Base-by-base conservation (phyloP, 53 echinoderm and acorn worm species). In the Astropecten irregularis region DNA sequence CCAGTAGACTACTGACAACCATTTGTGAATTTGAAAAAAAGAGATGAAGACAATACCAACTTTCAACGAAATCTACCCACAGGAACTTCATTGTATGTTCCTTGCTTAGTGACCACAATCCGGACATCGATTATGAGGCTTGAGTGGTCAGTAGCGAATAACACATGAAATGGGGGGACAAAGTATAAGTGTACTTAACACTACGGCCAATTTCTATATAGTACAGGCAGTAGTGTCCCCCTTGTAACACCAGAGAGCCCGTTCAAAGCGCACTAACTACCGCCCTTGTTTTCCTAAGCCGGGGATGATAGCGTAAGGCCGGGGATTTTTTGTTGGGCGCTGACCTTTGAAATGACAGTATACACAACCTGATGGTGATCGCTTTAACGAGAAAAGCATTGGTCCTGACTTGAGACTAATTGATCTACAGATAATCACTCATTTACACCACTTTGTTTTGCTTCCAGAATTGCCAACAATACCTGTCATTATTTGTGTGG, bases 11-110 rank as follows among this genome's bases (percentile, higher is more conserved):
- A 46, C 8, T 46, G 47, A 14, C 8, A 29, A 33, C 3, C 9
- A 14, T 25, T 66, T 66, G 19, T 34, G 14, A n/a, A 39, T 16
- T 15, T 16, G 8, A 30, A 31, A 31, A 10, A 14, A 28, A 28
- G 28, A 28, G 25, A 30, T 7, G 8, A 40, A 39, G 42, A 58
- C 56, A 76, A 58, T 39, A 15, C 9, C 0, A 11, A 47, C 30
- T 60, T 61, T 30, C 79, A 79, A 79, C 62, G 79, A 79, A 79
- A 79, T 79, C 79, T 62, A n/a, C 63, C 18, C 61, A 79, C 79
- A 42, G 11, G 42, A 42, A 42, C n/a, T n/a, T n/a, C n/a, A n/a
- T n/a, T n/a, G n/a, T n/a, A n/a, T n/a, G n/a, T n/a, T n/a, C n/a
- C n/a, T n/a, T n/a, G n/a, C n/a, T n/a, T n/a, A n/a, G n/a, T n/a